Conservation (phyloP, 1,140 invertebrate genomes). For the Macrotrachela quadricornifera region DNA sequence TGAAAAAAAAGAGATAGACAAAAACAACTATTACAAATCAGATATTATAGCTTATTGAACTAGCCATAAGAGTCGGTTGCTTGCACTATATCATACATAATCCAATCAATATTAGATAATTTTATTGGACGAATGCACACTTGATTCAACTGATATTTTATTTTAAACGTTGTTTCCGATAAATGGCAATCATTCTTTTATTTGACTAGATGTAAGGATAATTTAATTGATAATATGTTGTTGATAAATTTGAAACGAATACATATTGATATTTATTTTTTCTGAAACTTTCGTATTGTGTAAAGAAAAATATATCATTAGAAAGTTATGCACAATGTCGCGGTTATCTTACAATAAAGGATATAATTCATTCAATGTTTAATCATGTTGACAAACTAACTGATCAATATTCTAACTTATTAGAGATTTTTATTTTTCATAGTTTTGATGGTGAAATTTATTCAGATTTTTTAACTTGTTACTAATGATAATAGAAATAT, state of each 20-base stretch:
- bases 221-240: too few species aligned
- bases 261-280: conserved; percentile 27
- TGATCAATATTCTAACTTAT: conserved; percentile 53
- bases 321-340: conserved; percentile 39
- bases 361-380: conserved; percentile 41
- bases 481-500: conserved; percentile 6
- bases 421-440: conserved; percentile 41
- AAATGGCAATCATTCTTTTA: conserved; percentile 27
- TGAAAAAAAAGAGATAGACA: too few species aligned
- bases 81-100: neutral
- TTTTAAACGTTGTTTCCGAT: conserved; percentile 12
- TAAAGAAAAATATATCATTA: conserved; percentile 58
- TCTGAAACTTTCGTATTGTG: conserved; percentile 32
- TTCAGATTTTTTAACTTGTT: too few species aligned
- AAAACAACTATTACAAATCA: too few species aligned
- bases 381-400: conserved; percentile 55
- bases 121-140: neutral
- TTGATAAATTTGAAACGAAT: conserved; percentile 27
- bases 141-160: conserved; percentile 1
- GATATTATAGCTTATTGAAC: neutral
- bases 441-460: conserved; percentile 42
- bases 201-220: too few species aligned
- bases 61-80: neutral
- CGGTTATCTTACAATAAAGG: conserved; percentile 10
- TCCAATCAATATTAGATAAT: neutral